Percentiles rank a stretch among this genome's conserved stretches.
Conservation (phyloP, 2,888 invertebrate genomes). For the Mycalesis mineus region DNA sequence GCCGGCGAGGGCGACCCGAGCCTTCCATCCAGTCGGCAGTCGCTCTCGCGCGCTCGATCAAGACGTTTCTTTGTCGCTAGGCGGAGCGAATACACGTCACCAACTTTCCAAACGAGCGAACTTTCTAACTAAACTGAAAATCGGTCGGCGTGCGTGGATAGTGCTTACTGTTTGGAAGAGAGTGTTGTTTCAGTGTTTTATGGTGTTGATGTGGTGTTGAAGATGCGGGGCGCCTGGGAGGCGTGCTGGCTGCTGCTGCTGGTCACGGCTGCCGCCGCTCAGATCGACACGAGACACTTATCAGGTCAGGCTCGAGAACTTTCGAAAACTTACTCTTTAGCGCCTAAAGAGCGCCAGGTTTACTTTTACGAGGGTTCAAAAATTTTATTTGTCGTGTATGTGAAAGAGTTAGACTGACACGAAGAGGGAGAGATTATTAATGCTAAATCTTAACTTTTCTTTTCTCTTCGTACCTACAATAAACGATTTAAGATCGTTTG, state of each 20-base stretch:
- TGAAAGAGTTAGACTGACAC: too few species aligned
- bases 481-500: too few species aligned
- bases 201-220: conserved; percentile 70
- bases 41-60: conserved; percentile 47
- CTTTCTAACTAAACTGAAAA: conserved; percentile 42
- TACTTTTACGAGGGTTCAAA: too few species aligned
- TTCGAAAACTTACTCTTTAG: neutral
- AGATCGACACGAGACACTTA: conserved; percentile 66
- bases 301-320: conserved; percentile 53
- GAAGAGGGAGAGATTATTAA: too few species aligned
- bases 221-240: conserved; percentile 71
- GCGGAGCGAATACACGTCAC: conserved; percentile 52
- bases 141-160: conserved; percentile 17
- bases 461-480: too few species aligned
- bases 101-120: conserved; percentile 63
- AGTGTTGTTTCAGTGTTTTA: conserved; percentile 49
- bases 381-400: too few species aligned
- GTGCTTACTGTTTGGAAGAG: conserved; percentile 28
- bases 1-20: conserved; percentile 31
- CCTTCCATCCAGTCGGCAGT: conserved; percentile 55
- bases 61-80: conserved; percentile 32
- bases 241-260: conserved; percentile 65
- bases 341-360: too few species aligned
- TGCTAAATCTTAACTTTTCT: too few species aligned
- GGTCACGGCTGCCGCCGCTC: conserved; percentile 52